Percentiles rank a stretch among this genome's conserved stretches.
Evolutionary conservation across 2,797 vertebrate species (phyloP).

Genomic region (Bryconaethiops microstoma): DNA sequence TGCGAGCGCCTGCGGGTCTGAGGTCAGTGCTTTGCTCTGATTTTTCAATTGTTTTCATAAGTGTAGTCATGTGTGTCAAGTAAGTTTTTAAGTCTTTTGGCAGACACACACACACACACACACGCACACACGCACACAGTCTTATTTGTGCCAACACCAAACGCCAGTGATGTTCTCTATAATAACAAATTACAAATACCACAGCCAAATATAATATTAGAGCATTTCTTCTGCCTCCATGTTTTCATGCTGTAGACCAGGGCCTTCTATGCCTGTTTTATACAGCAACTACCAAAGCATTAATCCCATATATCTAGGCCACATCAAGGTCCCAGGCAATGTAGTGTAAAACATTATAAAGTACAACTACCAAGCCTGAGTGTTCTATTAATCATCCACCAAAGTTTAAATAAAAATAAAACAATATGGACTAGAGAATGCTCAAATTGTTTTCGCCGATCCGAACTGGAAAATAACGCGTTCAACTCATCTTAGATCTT

Average conservation of each 20-base stretch:
- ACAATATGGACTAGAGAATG: too few species aligned
- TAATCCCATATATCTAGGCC: not conserved
- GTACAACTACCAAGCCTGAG: too few species aligned
- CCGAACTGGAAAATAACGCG: too few species aligned
- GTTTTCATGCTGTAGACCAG: not conserved
- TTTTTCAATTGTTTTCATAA: slow-evolving; percentile 50
- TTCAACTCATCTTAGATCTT: too few species aligned
- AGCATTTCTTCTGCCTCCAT: not conserved
- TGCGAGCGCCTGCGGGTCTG: slow-evolving; percentile 38
- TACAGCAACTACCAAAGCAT: not conserved
- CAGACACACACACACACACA: slow-evolving; percentile 19
- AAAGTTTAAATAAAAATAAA: too few species aligned
- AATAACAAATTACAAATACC: slow-evolving; percentile 7
- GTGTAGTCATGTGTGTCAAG: slow-evolving; percentile 30
- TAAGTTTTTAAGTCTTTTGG: slow-evolving; percentile 7
- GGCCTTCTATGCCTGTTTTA: not conserved
- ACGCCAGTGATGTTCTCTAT: slow-evolving; percentile 17
- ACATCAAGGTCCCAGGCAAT: not conserved
- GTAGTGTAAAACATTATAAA: too few species aligned
- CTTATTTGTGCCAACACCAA: slow-evolving; percentile 10
- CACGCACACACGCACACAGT: slow-evolving; percentile 3
- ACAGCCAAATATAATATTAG: slow-evolving; percentile 13
- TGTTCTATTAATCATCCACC: too few species aligned
- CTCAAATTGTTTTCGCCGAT: too few species aligned
- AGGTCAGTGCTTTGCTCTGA: slow-evolving; percentile 40